Evolutionary conservation across 2,113 vertebrate genomes (phyloP).

Genomic region (Tricholaema leucomelas): DNA sequence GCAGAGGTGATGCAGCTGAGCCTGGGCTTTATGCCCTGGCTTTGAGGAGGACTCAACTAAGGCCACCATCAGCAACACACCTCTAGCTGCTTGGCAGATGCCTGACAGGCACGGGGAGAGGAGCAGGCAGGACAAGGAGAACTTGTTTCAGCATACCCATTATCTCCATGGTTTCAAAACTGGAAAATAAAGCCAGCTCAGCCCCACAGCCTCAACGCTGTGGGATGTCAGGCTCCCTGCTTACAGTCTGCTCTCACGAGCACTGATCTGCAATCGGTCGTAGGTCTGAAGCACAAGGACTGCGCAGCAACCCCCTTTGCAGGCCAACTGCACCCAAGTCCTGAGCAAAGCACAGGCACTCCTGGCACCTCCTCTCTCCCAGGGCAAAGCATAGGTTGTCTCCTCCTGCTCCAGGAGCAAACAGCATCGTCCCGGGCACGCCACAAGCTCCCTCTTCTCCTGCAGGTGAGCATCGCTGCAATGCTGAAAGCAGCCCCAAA

Average conservation of each 20-base stretch:
- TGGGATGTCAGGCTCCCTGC: neutral
- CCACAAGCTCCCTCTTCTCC: rapidly evolving
- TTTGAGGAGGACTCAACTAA: rapidly evolving
- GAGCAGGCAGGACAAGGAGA: neutral
- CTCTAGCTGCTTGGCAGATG: rapidly evolving
- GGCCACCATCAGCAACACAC: rapidly evolving
- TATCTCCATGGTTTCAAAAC: too few relatives aligned
- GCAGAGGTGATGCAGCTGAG: neutral
- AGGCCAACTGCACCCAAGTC: neutral
- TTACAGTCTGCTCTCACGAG: neutral
- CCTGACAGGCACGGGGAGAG: neutral
- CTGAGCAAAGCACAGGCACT: neutral
- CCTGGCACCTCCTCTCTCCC: neutral
- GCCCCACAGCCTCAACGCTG: rapidly evolving
- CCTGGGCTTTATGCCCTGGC: rapidly evolving
- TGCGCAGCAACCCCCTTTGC: neutral
- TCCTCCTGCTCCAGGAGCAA: neutral
- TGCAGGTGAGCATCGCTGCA: neutral
- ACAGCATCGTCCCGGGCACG: rapidly evolving
- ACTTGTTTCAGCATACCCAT: neutral
- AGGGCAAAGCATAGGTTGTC: neutral
- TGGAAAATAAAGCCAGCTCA: neutral
- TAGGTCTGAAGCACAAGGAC: rapidly evolving
- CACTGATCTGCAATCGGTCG: neutral
- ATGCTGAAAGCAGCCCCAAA: neutral